phyloP scores from a whole-genome alignment of 2,797 vertebrate genomes.

The Pseudotriccus pelzelni region DNA sequence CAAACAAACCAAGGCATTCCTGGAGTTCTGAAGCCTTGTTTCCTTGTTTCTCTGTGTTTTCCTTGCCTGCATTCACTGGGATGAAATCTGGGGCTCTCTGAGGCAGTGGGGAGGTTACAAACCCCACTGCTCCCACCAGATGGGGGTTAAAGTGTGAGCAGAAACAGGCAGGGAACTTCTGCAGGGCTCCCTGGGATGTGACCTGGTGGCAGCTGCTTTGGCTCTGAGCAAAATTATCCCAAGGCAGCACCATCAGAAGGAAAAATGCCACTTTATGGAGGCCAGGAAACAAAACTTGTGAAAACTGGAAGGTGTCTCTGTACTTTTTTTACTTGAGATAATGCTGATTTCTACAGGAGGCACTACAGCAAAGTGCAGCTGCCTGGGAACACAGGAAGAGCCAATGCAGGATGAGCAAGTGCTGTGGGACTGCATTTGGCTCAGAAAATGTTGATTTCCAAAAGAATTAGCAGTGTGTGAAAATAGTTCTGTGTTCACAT shows the following conservation, averaged over 20 bases:
- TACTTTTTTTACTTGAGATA: accelerated
- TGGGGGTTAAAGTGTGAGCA: neutral
- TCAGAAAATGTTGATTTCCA: neutral
- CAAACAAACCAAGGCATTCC: neutral
- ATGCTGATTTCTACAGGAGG: neutral
- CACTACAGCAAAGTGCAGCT: neutral
- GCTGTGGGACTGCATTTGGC: neutral
- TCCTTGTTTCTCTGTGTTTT: neutral
- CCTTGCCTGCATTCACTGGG: accelerated
- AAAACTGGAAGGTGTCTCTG: neutral
- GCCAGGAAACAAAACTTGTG: neutral
- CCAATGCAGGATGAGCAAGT: neutral
- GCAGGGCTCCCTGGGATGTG: neutral
- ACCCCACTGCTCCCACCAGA: neutral
- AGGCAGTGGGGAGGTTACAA: neutral
- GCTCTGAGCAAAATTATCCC: neutral
- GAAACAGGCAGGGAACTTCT: neutral
- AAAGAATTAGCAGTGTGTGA: neutral
- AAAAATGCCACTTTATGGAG: neutral
- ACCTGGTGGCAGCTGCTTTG: neutral
- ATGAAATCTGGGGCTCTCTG: neutral
- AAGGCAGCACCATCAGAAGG: neutral
- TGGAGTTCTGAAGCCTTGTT: accelerated
- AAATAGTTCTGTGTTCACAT: neutral
- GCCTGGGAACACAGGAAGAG: neutral